Evolutionary conservation across 2,113 vertebrate species (phyloP).

Genomic region (Colinus virginianus): DNA sequence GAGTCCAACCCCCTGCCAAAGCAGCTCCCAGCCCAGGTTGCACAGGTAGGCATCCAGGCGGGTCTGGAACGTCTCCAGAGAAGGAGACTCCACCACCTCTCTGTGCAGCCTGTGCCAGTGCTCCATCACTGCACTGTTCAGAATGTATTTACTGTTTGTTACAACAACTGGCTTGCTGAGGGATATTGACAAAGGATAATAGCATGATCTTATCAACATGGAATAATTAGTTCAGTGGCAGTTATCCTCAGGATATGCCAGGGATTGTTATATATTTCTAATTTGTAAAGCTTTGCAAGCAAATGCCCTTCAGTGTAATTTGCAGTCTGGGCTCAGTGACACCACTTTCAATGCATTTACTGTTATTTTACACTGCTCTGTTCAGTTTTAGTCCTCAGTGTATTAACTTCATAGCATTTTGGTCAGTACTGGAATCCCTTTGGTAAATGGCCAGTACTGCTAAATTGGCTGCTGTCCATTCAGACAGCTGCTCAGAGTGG

Average conservation of each 20-base stretch:
- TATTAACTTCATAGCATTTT: neutral
- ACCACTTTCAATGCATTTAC: neutral
- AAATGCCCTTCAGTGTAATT: neutral
- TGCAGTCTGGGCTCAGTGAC: neutral
- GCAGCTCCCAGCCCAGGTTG: too few relatives aligned
- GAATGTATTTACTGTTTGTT: neutral
- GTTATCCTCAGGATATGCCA: neutral
- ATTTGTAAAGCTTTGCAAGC: neutral
- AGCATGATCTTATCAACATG: neutral
- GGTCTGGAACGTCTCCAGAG: too few relatives aligned
- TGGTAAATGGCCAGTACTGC: neutral
- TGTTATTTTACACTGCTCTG: neutral
- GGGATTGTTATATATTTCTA: neutral
- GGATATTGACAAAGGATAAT: neutral
- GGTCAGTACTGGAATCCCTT: neutral
- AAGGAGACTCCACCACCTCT: too few relatives aligned
- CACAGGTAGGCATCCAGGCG: too few relatives aligned
- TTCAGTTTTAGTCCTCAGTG: neutral
- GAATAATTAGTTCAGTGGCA: neutral
- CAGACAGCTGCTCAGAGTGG: conserved; percentile 25
- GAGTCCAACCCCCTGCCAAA: too few relatives aligned
- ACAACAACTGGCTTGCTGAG: neutral
- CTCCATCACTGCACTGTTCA: too few relatives aligned
- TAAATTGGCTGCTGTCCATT: conserved; percentile 27
- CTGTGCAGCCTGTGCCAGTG: too few relatives aligned